Base-by-base conservation (phyloP, 2,113 vertebrate species). In the Gallinago undulata region DNA sequence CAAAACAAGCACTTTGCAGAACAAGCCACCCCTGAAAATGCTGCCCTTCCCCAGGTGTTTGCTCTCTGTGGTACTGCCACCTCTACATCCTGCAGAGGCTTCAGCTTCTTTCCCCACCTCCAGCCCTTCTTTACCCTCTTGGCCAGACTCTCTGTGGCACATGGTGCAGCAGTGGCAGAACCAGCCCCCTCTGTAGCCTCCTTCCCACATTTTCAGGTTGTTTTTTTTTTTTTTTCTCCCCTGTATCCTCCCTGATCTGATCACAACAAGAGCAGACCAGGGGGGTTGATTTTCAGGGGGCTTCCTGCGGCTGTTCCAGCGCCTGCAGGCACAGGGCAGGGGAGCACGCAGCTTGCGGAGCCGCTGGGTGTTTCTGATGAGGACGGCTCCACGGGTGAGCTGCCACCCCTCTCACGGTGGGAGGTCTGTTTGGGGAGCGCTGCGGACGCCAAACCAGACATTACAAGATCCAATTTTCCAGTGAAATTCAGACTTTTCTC, bases 391-490 rank as follows among this genome's bases (percentile, higher is more conserved):
- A 97, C 55, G 91, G 76, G 67, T n/a, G n/a, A 95, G 80, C 96
- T 66, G 81, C 33, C 59, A 84, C 83, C 92, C 60, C 39, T 93
- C 88, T 94, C 95, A 19, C 59, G 2, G 89, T 95, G 87, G 94
- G 97, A 97, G 97, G 96, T 96, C 96, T 88, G 84, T 84, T 87
- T 64, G 72, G 94, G 91, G 91, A 97, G 93, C 78, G 90, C 50
- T 87, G 89, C 12, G 0, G 74, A 83, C 13, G 94, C 96, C 96
- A 97, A 97, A 90, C 95, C 94, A 97, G 96, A 97, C 96, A 97
- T 95, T 93, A 87, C 81, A 86, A 75, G 35, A 51, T 97, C 98
- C 98, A 98, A 97, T 84, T 98, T 98, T 97, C 97, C 96, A 98
- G 95, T 92, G 91, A 93, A 93, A 94, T 94, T 94, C 97, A 98